Base-by-base conservation (phyloP, 2,797 vertebrate genomes). In the Acanthornis magna region DNA sequence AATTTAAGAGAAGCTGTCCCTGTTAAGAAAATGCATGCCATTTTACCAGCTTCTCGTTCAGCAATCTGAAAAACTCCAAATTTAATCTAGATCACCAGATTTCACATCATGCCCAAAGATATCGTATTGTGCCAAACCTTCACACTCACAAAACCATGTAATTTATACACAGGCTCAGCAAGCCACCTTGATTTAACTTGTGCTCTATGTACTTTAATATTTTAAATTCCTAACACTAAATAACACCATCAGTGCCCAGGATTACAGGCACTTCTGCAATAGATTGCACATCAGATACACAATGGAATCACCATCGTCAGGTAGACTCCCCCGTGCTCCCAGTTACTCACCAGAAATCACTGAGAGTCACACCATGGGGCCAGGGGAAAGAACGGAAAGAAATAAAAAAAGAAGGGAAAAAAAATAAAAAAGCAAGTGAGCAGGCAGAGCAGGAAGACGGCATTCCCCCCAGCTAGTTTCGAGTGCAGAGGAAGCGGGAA, bases 341-440 rank as follows among this genome's bases (percentile, higher is more conserved):
- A 42, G 66, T 40, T 92, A 89, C 91, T 92, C 75, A 71, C 86
- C 85, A 58, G 86, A 51, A 96, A 90, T 84, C 93, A 88, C 53
- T 5, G 36, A 50, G 36, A 79, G 53, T 53, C 67, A 63, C n/a
- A 67, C 40, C 5, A 3, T 4, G 50, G 26, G 19, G 29, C 20
- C 4, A 3, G 34, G 2, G 2, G 1, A 36, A 25, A 14, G 1
- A 2, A 34, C 12, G 20, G 20, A 21, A n/a, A 7, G 3, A 1
- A 0, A 2, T 11, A 3, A 29, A 18, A 16, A 11, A 19, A 14
- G 9, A 42, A 14, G 22, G 3, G 5, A 32, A 50, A 50, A 17
- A 36, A 5, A 9, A 6, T 1, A 1, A 26, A 48, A 20, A 22
- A 8, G 32, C 50, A 66, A 48, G n/a, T 5, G 17, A 93, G 30